phyloP scores from a whole-genome alignment of 2,113 vertebrate species.

The Machaerirhynchus nigripectus region DNA sequence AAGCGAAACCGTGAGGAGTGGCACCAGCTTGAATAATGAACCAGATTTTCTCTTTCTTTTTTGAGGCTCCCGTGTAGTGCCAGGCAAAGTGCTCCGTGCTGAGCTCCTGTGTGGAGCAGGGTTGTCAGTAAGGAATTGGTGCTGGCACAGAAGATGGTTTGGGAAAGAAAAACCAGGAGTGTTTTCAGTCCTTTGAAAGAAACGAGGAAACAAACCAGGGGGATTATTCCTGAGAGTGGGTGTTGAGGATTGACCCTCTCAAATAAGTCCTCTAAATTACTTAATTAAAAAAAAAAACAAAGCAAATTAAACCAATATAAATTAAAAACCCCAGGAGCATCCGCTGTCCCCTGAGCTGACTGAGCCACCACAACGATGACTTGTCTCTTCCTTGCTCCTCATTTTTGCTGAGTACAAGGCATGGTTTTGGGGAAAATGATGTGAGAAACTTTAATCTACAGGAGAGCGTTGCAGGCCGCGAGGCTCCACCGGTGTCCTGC shows the following conservation, averaged over 20 bases:
- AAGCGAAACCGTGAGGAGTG: not conserved
- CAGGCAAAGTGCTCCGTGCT: rapidly evolving
- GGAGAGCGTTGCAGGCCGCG: not conserved
- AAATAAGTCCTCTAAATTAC: not conserved
- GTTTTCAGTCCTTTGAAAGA: not conserved
- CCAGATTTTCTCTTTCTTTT: not conserved
- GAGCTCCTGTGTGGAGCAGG: not conserved
- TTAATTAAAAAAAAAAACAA: not conserved
- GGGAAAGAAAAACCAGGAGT: not conserved
- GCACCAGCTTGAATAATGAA: not conserved
- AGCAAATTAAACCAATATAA: not conserved
- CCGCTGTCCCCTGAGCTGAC: not conserved
- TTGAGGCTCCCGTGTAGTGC: rapidly evolving
- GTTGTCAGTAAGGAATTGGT: not conserved
- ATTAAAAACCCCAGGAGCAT: not conserved
- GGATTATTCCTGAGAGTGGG: not conserved
- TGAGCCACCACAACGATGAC: rapidly evolving
- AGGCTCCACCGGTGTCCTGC: not conserved
- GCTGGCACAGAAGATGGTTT: not conserved
- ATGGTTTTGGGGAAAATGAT: rapidly evolving
- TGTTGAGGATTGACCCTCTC: not conserved
- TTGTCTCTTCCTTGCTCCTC: not conserved
- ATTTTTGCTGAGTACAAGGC: not conserved
- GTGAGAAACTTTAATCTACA: not conserved
- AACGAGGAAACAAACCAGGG: not conserved